Percentiles rank a stretch among this genome's conserved stretches.
Conservation (phyloP, 2,888 invertebrate genomes). For the Melieria crassipennis region DNA sequence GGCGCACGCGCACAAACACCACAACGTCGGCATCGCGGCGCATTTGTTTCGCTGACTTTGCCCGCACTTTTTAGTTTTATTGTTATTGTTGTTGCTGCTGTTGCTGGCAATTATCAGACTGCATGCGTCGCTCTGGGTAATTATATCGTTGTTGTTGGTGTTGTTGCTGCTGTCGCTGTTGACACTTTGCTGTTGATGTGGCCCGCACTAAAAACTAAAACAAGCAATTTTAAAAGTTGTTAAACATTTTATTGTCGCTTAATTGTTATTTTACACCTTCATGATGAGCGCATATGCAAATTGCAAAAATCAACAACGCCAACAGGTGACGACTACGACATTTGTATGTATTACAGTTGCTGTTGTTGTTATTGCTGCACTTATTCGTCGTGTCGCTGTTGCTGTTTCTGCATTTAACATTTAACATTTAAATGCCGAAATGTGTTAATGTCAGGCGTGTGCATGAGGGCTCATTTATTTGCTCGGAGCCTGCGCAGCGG, state of each 20-base stretch:
- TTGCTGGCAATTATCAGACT: not conserved
- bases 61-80: not conserved
- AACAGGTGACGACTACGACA: not conserved
- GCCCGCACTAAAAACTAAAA: slow-evolving; percentile 35
- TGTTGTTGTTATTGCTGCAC: too few relatives aligned
- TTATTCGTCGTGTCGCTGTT: not conserved
- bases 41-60: not conserved
- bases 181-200: not conserved
- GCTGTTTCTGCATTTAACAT: not conserved
- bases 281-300: slow-evolving; percentile 31
- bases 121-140: not conserved
- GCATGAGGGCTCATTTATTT: not conserved
- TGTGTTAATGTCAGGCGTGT: not conserved
- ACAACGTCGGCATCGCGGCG: too few relatives aligned
- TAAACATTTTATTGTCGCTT: slow-evolving; percentile 38
- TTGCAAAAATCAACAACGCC: not conserved
- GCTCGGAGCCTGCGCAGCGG: not conserved
- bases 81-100: not conserved
- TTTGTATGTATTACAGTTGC: too few relatives aligned
- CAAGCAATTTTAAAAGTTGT: slow-evolving; percentile 39
- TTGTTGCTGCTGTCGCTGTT: slow-evolving; percentile 5
- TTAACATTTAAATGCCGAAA: slow-evolving; percentile 3
- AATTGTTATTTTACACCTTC: slow-evolving; percentile 44
- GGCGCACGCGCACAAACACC: too few relatives aligned
- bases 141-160: not conserved